phyloP scores from a whole-genome alignment of 2,888 invertebrate genomes.

The Drosophila neutralis region DNA sequence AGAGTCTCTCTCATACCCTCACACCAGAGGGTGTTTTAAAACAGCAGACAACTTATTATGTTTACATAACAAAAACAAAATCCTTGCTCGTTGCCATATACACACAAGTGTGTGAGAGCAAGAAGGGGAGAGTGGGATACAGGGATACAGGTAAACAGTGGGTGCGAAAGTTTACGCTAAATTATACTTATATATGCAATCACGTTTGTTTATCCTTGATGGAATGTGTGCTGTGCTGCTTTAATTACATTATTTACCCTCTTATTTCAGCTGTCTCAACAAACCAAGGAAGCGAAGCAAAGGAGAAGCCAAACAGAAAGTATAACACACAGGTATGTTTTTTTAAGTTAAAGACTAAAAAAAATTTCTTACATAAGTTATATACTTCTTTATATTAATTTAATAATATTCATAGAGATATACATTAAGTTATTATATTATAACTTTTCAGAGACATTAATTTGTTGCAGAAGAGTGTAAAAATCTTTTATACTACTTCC shows the following conservation, averaged over 20 bases:
- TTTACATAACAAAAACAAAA: constrained; percentile 60
- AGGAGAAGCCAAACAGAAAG: constrained; percentile 8
- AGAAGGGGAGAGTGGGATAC: too few relatives aligned
- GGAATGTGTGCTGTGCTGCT: constrained; percentile 31
- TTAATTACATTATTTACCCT: constrained; percentile 52
- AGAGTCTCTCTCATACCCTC: constrained; percentile 1
- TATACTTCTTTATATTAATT: not conserved
- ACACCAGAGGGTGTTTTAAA: constrained; percentile 4
- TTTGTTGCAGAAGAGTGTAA: not conserved
- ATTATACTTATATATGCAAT: constrained; percentile 25
- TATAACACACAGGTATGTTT: constrained; percentile 23
- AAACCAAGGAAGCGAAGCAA: constrained; percentile 11
- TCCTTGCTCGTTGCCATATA: constrained; percentile 9
- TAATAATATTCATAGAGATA: not conserved
- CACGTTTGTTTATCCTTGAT: constrained; percentile 20
- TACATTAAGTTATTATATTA: not conserved
- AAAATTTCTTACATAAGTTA: not conserved
- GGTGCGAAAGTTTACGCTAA: constrained; percentile 18
- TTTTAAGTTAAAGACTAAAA: too few relatives aligned
- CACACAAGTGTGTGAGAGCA: not conserved
- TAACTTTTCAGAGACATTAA: not conserved
- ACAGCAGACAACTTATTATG: constrained; percentile 58
- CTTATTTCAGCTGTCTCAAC: constrained; percentile 55
- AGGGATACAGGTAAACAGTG: not conserved
- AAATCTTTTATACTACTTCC: not conserved